phyloP scores from a whole-genome alignment of 2,888 invertebrate species.

The Lasioglossum calceatum region DNA sequence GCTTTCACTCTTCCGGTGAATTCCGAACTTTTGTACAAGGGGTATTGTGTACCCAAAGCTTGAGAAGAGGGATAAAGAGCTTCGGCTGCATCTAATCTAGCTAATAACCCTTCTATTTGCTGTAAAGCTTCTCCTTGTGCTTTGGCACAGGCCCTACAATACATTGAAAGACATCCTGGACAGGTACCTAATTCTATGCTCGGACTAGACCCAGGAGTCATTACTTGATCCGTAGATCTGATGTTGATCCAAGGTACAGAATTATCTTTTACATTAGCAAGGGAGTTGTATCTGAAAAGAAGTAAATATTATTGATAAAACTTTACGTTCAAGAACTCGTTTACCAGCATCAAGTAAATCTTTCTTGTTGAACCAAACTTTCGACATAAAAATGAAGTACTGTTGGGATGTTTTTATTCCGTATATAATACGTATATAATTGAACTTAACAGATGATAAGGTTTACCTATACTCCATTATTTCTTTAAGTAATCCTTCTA shows the following conservation, averaged over 20 bases:
- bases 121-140: constrained; percentile 91
- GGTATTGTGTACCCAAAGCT: constrained; percentile 91
- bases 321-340: neutral
- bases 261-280: constrained; percentile 67
- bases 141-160: constrained; percentile 89
- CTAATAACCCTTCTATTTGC: constrained; percentile 90
- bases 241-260: constrained; percentile 57
- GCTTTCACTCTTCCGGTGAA: constrained; percentile 91
- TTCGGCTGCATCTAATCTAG: constrained; percentile 91
- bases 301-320: neutral
- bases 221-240: constrained; percentile 52
- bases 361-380: neutral
- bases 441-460: neutral
- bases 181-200: constrained; percentile 82
- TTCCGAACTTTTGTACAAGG: constrained; percentile 87
- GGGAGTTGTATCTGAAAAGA: constrained; percentile 72
- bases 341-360: neutral
- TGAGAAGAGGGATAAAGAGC: constrained; percentile 93
- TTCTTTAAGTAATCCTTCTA: constrained; percentile 89
- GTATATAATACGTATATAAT: neutral
- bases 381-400: neutral
- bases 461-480: constrained; percentile 91
- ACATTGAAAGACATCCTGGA: constrained; percentile 90
- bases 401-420: neutral
- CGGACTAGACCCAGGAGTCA: constrained; percentile 52